A percentile compares a stretch with the other conserved stretches of the same genome.
Conservation (phyloP, 2,113 vertebrate genomes). For the Equus przewalskii region DNA sequence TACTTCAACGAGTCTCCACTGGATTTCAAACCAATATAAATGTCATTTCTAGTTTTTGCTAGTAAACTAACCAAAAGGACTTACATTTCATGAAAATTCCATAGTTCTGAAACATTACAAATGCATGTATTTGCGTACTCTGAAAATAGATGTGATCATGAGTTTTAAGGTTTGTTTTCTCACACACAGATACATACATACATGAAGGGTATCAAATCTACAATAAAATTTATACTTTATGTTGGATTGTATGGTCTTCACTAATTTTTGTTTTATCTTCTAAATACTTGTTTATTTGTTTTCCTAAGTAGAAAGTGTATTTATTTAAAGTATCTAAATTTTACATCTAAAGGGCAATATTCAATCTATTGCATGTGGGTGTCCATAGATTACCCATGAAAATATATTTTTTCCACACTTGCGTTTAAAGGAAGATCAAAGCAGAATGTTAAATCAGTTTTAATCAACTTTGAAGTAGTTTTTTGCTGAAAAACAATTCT, state of each 20-base stretch:
- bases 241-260: background rate
- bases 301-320: background rate
- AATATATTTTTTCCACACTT: background rate
- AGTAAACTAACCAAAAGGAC: background rate
- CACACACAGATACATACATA: background rate
- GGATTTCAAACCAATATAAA: background rate
- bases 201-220: background rate
- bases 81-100: background rate
- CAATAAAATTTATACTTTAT: background rate
- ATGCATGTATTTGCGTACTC: background rate
- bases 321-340: background rate
- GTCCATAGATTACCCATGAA: background rate
- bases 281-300: background rate
- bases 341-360: background rate
- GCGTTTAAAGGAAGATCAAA: background rate
- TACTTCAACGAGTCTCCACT: background rate
- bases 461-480: background rate
- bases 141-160: background rate
- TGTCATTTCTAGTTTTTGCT: background rate
- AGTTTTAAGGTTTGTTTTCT: background rate
- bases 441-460: background rate
- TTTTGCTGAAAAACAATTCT: slow-evolving; percentile 39
- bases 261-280: background rate
- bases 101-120: background rate
- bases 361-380: background rate